A percentile compares a stretch with the other conserved stretches of the same genome.
Conservation (phyloP, 2,113 vertebrate genomes). For the Micromys minutus region DNA sequence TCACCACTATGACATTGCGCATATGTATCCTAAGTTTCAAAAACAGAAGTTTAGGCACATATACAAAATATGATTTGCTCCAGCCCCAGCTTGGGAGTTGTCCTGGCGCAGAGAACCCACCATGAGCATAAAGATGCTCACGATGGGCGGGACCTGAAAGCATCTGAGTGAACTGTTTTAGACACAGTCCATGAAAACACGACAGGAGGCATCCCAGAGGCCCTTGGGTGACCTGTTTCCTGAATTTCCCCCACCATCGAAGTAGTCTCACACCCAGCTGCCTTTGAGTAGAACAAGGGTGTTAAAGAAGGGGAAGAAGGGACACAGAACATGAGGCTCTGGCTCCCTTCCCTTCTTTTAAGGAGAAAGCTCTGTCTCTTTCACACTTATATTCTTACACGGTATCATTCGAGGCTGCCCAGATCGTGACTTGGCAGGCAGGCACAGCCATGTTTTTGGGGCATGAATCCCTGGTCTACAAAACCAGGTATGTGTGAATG, state of each 20-base stretch:
- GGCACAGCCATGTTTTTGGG: not conserved
- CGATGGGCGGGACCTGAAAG: not conserved
- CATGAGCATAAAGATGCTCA: too few species aligned
- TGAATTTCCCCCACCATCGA: not conserved
- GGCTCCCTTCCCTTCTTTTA: not conserved
- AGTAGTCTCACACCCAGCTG: not conserved
- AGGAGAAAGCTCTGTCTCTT: not conserved
- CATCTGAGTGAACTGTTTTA: not conserved
- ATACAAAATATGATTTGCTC: not conserved
- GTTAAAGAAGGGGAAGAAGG: not conserved
- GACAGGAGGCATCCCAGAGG: too few species aligned
- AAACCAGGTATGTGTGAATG: not conserved
- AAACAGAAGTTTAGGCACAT: not conserved
- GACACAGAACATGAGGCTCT: not conserved
- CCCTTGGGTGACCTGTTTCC: not conserved
- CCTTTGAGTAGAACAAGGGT: not conserved
- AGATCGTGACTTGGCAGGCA: not conserved
- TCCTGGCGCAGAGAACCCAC: fast-evolving
- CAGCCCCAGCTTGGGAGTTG: not conserved
- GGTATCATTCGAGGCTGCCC: not conserved
- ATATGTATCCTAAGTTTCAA: not conserved
- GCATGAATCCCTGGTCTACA: not conserved
- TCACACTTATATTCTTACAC: not conserved
- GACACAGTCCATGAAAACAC: not conserved
- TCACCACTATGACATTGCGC: not conserved